These are phyloP conservation scores for Papilio helenus DNA, from an alignment of 1,140 invertebrate species.

Conservation along the genomic window DNA sequence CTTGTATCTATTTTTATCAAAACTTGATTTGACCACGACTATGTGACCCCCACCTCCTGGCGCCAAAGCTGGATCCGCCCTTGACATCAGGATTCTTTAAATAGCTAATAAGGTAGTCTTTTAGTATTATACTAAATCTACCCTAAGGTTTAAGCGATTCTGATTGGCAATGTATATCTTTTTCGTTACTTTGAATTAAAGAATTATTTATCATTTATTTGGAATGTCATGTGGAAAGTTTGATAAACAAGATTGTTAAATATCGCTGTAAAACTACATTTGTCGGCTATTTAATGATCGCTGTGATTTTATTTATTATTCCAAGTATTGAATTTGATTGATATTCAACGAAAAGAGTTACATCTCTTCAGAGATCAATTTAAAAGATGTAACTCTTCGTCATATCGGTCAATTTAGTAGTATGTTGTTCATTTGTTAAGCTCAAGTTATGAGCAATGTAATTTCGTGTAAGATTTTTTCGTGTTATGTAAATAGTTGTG, in stretches of 20 bases:
- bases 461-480: slow-evolving; percentile 44
- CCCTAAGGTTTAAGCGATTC: not conserved
- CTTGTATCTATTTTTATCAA: no score
- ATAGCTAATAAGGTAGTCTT: not conserved
- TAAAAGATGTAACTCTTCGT: not conserved
- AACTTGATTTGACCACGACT: no score
- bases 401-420: not conserved
- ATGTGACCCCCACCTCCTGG: no score
- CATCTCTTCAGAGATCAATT: not conserved
- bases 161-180: not conserved
- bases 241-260: not conserved
- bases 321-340: slow-evolving; percentile 35
- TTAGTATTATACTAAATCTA: not conserved
- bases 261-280: not conserved
- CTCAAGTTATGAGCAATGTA: slow-evolving; percentile 40
- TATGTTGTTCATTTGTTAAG: slow-evolving; percentile 13
- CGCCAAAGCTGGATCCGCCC: no score
- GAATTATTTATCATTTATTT: not conserved
- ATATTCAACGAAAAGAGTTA: not conserved
- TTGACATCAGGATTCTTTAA: not conserved
- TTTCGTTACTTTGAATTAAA: not conserved
- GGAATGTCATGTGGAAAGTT: not conserved
- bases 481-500: slow-evolving; percentile 69
- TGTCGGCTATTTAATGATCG: slow-evolving; percentile 45
- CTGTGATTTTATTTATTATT: slow-evolving; percentile 63